Evolutionary conservation across 2,113 vertebrate species (phyloP).

Genomic region (Podocnemis expansa): DNA sequence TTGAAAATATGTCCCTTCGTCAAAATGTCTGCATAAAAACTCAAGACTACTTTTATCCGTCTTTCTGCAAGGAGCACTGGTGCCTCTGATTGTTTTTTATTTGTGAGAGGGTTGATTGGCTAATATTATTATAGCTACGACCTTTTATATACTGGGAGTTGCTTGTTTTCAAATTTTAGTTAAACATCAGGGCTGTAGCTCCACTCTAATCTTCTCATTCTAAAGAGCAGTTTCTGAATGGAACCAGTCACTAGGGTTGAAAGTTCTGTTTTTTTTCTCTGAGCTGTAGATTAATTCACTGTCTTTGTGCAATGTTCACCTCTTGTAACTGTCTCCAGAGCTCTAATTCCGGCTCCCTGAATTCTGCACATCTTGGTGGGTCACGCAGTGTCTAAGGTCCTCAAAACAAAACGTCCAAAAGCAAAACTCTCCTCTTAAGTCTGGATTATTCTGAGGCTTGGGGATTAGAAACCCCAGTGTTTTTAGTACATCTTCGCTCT

Average conservation of each 20-base stretch:
- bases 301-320: neutral
- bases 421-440: neutral
- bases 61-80: neutral
- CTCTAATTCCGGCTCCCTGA: neutral
- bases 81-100: neutral
- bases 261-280: neutral
- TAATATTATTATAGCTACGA: neutral
- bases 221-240: neutral
- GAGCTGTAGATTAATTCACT: neutral
- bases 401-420: neutral
- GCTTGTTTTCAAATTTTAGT: neutral
- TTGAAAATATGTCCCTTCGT: neutral
- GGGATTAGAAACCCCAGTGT: neutral
- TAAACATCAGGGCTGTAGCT: neutral
- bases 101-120: neutral
- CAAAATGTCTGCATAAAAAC: neutral
- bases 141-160: neutral
- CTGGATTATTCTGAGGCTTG: neutral
- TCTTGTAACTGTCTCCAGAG: neutral
- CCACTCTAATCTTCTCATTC: neutral
- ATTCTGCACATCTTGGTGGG: neutral
- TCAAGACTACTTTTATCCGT: neutral
- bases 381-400: too few relatives aligned
- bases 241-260: neutral
- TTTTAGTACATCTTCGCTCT: neutral